Conservation (phyloP, 37 sponge, comb jelly and placozoan species). For the Bolinopsis microptera region DNA sequence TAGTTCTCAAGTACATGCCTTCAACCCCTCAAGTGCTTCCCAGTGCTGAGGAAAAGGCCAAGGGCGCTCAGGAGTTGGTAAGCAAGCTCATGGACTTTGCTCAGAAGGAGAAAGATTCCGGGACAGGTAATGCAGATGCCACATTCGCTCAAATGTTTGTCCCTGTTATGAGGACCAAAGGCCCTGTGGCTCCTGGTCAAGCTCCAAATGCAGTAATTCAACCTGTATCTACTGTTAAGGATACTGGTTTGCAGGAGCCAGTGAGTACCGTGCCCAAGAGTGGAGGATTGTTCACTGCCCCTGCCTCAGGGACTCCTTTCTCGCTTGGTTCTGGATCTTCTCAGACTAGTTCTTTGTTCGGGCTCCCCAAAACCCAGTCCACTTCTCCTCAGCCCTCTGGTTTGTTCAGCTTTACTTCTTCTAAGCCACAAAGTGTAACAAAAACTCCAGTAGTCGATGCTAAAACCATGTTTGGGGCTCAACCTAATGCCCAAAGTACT, state of each 20-base stretch:
- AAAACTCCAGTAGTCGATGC: constrained; percentile 44
- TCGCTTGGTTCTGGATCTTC: neutral
- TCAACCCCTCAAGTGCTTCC: constrained; percentile 34
- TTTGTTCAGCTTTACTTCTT: neutral
- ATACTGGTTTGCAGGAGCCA: neutral
- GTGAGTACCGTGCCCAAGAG: neutral
- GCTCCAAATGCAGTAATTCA: constrained; percentile 61
- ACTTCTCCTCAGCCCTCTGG: constrained; percentile 41
- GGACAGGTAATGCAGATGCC: neutral
- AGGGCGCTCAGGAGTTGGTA: constrained; percentile 32
- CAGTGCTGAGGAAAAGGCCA: constrained; percentile 56
- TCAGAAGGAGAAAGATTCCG: constrained; percentile 19
- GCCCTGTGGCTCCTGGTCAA: constrained; percentile 43
- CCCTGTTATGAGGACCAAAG: constrained; percentile 59
- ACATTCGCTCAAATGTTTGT: constrained; percentile 8
- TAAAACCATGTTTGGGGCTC: neutral
- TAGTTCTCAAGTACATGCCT: constrained; percentile 36
- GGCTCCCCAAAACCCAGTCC: constrained; percentile 1
- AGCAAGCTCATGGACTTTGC: constrained; percentile 54
- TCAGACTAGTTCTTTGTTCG: neutral
- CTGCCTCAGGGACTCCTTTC: neutral
- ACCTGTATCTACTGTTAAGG: constrained; percentile 1
- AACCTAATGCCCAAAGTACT: neutral
- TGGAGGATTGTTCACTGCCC: neutral
- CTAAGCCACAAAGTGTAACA: neutral